A percentile compares a stretch with the other conserved stretches of the same genome.
Conservation (phyloP, 1,140 invertebrate species). For the Danaus melanippus region DNA sequence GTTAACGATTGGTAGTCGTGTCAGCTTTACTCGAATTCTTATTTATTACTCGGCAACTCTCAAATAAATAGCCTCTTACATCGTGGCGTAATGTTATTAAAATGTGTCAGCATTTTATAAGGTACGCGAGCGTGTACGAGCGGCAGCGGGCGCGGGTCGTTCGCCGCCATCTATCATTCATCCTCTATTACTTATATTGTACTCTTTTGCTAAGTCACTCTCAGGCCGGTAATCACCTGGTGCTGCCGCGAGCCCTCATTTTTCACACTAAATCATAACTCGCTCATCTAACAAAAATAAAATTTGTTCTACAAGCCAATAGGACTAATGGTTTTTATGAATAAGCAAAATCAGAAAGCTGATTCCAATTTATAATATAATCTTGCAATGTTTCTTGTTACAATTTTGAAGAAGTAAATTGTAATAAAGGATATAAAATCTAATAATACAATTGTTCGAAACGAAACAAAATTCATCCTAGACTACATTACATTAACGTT, state of each 20-base stretch:
- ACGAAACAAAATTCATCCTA: neutral
- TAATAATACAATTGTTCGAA: constrained; percentile 3
- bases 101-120: constrained; percentile 68
- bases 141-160: constrained; percentile 36
- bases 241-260: constrained; percentile 63
- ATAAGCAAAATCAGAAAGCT: constrained; percentile 40
- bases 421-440: constrained; percentile 1
- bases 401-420: constrained; percentile 10
- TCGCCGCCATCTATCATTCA: constrained; percentile 67
- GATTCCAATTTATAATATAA: constrained; percentile 2
- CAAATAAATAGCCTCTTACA: constrained; percentile 66
- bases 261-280: constrained; percentile 71
- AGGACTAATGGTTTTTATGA: constrained; percentile 65
- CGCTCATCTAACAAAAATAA: constrained; percentile 69
- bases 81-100: constrained; percentile 69
- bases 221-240: constrained; percentile 71
- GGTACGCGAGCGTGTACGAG: constrained; percentile 32
- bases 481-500: constrained; percentile 12
- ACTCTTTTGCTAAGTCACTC: constrained; percentile 71
- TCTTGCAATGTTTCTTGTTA: constrained; percentile 7
- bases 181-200: constrained; percentile 72
- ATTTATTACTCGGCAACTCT: constrained; percentile 59
- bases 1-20: constrained; percentile 58
- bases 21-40: constrained; percentile 61
- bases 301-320: constrained; percentile 70